These are phyloP conservation scores for Manis crassicaudata DNA, from an alignment of 2,797 vertebrate species.

Conservation along the genomic window DNA sequence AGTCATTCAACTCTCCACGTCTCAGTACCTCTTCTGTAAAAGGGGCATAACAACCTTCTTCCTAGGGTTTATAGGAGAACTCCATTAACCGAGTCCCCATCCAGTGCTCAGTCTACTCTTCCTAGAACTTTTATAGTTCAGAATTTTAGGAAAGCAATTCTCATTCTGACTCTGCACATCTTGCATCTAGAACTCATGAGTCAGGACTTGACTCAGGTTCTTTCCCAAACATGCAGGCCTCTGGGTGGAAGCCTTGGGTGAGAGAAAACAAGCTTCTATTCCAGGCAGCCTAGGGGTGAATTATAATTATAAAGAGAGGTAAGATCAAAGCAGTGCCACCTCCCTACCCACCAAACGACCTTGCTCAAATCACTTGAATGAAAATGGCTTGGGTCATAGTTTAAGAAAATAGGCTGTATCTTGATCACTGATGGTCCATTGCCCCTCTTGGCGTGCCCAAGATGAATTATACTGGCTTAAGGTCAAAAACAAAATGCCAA, in stretches of 20 bases:
- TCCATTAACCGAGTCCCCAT: background rate
- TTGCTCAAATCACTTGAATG: background rate
- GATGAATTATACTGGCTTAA: constrained; percentile 62
- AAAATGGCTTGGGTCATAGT: background rate
- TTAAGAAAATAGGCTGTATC: constrained; percentile 7
- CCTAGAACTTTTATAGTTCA: background rate
- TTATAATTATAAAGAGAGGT: background rate
- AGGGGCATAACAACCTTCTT: background rate
- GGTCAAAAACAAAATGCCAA: constrained; percentile 70
- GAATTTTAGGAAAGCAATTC: background rate
- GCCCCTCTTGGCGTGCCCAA: constrained; percentile 45
- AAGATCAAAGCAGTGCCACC: background rate
- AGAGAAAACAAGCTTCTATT: background rate
- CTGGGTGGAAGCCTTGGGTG: background rate
- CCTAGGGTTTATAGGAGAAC: background rate
- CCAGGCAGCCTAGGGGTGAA: background rate
- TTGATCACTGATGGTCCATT: background rate
- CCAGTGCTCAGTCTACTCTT: background rate
- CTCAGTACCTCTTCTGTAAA: background rate
- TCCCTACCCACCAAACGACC: background rate
- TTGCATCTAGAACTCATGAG: background rate
- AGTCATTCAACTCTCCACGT: background rate
- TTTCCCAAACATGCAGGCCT: background rate
- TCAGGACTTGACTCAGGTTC: background rate
- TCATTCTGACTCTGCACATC: background rate